A percentile compares a stretch with the other conserved stretches of the same genome.
phyloP scores from a whole-genome alignment of 92 coral and sea anemone species.

The Umimayanthus kanabou region DNA sequence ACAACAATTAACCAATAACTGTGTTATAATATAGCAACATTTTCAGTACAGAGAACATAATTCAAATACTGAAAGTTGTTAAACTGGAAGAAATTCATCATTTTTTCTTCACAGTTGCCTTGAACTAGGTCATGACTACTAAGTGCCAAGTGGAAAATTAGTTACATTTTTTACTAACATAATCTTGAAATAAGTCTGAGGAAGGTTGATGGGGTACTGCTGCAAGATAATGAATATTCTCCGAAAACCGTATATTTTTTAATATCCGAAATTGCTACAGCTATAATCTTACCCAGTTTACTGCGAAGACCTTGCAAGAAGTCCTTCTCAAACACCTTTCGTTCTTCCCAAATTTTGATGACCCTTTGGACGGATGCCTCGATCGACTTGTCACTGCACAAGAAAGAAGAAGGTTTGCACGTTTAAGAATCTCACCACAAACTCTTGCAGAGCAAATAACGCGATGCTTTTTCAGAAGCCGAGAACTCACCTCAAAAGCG shows the following conservation, averaged over 20 bases:
- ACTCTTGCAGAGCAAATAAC: neutral
- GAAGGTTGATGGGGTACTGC: neutral
- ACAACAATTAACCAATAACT: neutral
- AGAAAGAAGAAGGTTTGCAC: neutral
- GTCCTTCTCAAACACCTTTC: constrained; percentile 86
- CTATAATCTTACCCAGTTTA: constrained; percentile 48
- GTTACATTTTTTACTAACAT: too few relatives aligned
- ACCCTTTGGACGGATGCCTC: constrained; percentile 82
- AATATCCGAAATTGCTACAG: neutral
- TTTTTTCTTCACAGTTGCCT: too few relatives aligned
- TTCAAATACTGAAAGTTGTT: too few relatives aligned
- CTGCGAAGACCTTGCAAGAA: constrained; percentile 72
- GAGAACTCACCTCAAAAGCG: constrained; percentile 71
- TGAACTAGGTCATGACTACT: too few relatives aligned
- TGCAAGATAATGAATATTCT: neutral
- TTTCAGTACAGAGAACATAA: too few relatives aligned
- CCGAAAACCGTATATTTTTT: neutral
- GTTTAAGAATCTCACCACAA: neutral
- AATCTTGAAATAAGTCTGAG: too few relatives aligned
- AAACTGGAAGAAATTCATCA: too few relatives aligned
- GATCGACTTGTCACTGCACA: constrained; percentile 76
- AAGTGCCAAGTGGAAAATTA: too few relatives aligned
- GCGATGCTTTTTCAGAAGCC: neutral
- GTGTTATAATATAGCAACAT: too few relatives aligned
- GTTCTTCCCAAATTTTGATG: constrained; percentile 93